phyloP scores from a whole-genome alignment of 2,888 invertebrate species.

The Eilema depressum region DNA sequence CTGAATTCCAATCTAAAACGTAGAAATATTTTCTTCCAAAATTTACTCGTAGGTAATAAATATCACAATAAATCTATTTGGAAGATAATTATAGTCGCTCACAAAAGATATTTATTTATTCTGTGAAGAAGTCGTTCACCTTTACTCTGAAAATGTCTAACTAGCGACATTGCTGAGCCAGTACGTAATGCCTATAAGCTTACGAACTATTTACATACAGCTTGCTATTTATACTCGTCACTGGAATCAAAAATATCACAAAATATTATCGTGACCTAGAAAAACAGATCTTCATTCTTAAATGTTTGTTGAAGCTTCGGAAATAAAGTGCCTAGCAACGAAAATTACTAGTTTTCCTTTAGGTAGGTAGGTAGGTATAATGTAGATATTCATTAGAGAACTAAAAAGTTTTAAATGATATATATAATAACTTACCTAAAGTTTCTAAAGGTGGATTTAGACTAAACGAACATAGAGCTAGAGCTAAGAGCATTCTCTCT shows the following conservation, averaged over 20 bases:
- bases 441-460: too few relatives aligned
- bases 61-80: too few relatives aligned
- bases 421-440: too few relatives aligned
- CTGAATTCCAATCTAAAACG: too few relatives aligned
- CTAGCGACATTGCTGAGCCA: background rate
- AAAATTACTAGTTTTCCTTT: background rate
- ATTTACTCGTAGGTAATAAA: too few relatives aligned
- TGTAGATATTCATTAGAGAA: too few relatives aligned
- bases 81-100: background rate
- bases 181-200: background rate
- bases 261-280: background rate
- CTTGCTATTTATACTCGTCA: slow-evolving; percentile 7
- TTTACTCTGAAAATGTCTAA: background rate
- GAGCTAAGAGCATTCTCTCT: too few relatives aligned
- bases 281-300: slow-evolving; percentile 9
- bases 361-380: too few relatives aligned
- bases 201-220: background rate
- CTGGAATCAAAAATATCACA: slow-evolving; percentile 12
- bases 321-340: slow-evolving; percentile 3
- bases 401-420: too few relatives aligned
- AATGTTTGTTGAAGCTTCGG: background rate
- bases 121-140: background rate
- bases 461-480: too few relatives aligned
- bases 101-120: background rate
- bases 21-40: too few relatives aligned